Base-by-base conservation (phyloP, 2,888 invertebrate genomes). In the Azorinus chamasolen region DNA sequence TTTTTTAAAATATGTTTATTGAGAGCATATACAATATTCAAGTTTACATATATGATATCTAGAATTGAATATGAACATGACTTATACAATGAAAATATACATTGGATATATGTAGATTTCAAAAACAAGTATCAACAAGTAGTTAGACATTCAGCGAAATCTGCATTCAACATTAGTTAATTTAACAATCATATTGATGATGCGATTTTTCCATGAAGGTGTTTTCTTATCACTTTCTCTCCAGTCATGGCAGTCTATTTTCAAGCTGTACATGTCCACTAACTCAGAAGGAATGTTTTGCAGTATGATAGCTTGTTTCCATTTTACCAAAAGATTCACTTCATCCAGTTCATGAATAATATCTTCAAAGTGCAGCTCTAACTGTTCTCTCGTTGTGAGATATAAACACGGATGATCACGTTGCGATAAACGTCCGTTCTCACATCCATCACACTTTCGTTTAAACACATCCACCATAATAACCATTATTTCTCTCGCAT, bases 151-250 rank as follows among this genome's bases (percentile, higher is more conserved):
- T n/a, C n/a, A n/a, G n/a, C n/a, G 20, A 46, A 69, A 53, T 61
- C 70, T 27, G 12, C 45, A 18, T 48, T 76, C 63, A 18, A 76
- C 24, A 14, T 12, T 18, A 14, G 53, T 24, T 20, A 75, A 12
- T 43, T 32, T 63, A 45, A 65, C 20, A 65, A 53, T 62, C 70
- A 61, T 66, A n/a, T 57, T 37, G 32, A 71, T 71, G 45, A 66
- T 66, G 27, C 53, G 48, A 43, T 16, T 41, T 68, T 54, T 72
- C 77, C 72, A 77, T 27, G 41, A 6, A 20, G 24, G 18, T 1
- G 48, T 63, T 63, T 77, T 77, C 68, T 72, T 72, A 50, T 74
- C 68, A 24, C 63, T 68, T 63, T 77, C 63, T 18, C 71, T 61
- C 71, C 66, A 77, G 25, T 77, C 71, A n/a, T 39, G 22, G 24